Evolutionary conservation across 2,113 vertebrate species (phyloP).

Genomic region (Irena cyanogastra): DNA sequence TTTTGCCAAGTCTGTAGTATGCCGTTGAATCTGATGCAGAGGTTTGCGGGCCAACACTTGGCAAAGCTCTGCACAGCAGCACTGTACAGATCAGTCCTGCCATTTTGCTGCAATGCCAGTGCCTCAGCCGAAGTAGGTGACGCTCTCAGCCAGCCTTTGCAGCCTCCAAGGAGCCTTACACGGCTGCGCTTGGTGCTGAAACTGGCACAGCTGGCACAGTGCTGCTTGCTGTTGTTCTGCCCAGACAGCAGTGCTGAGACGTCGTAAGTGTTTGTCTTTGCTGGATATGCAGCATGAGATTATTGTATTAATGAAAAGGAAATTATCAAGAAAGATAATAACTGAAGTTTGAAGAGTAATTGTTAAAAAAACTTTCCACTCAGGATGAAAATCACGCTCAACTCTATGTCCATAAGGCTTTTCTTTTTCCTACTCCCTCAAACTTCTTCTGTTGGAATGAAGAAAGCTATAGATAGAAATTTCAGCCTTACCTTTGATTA

Average conservation of each 20-base stretch:
- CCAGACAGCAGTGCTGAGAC: rapidly evolving
- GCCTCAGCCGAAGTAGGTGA: background rate
- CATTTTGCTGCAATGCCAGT: background rate
- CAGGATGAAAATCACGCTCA: background rate
- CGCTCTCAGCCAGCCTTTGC: background rate
- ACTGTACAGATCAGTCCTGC: background rate
- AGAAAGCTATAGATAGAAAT: background rate
- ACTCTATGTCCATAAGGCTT: background rate
- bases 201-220: background rate
- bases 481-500: background rate
- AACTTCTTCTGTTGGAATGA: background rate
- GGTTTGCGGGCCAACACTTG: background rate
- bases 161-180: background rate
- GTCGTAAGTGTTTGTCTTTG: background rate
- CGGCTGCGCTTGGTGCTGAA: background rate
- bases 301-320: background rate
- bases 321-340: background rate
- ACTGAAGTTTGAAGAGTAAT: background rate
- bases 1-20: background rate
- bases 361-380: background rate
- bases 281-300: background rate
- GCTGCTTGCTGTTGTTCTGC: background rate
- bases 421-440: background rate
- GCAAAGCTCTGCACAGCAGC: background rate
- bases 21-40: background rate